These are phyloP conservation scores for Amazonetta brasiliensis DNA, from an alignment of 2,797 vertebrate genomes.

Conservation along the genomic window DNA sequence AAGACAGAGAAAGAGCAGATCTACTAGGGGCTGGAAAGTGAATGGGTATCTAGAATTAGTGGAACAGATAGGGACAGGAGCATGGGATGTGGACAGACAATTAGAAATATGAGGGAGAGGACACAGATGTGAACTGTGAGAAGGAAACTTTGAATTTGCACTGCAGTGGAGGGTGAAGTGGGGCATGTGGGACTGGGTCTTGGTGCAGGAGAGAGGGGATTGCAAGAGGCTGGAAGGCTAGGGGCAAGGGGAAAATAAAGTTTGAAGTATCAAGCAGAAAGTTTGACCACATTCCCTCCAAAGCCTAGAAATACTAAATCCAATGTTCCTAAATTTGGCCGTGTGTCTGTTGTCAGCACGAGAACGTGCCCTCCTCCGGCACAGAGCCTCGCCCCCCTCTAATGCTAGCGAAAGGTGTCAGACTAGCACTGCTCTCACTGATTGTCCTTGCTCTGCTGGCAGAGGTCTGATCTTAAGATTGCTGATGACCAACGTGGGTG, in stretches of 20 bases:
- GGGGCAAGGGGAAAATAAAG: not conserved
- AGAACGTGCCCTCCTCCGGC: slow-evolving; percentile 4
- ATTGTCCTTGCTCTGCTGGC: slow-evolving; percentile 3
- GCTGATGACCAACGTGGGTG: slow-evolving; percentile 57
- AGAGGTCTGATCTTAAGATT: slow-evolving; percentile 40
- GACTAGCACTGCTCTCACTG: not conserved
- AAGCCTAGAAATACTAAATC: slow-evolving; percentile 39
- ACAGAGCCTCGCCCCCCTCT: slow-evolving; percentile 24
- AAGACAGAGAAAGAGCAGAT: not conserved
- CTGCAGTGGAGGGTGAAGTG: not conserved
- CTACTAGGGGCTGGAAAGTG: not conserved
- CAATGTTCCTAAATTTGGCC: not conserved
- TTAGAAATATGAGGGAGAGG: not conserved
- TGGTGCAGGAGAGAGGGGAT: not conserved
- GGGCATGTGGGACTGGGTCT: not conserved
- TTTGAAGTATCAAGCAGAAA: not conserved
- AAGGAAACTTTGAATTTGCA: not conserved
- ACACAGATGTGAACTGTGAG: not conserved
- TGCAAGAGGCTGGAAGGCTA: not conserved
- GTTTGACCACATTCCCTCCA: slow-evolving; percentile 56
- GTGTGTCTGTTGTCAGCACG: not conserved
- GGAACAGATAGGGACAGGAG: not conserved
- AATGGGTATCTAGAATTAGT: not conserved
- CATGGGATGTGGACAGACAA: not conserved
- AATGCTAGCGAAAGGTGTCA: not conserved